Evolutionary conservation across 1,140 invertebrate genomes (phyloP).

Genomic region (Lanistes nyassanus): DNA sequence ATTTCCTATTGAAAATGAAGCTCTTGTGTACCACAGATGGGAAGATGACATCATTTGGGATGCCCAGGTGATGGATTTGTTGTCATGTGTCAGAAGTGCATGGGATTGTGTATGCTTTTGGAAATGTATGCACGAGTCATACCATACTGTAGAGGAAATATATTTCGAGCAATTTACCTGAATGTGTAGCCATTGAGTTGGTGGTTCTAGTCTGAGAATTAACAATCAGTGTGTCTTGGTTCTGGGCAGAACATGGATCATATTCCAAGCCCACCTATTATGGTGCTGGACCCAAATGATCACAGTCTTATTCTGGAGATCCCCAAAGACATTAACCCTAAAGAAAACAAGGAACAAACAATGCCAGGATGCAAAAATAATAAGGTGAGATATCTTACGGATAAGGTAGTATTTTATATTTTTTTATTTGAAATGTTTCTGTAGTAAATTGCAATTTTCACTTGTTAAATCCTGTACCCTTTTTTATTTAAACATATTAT

Average conservation of each 20-base stretch:
- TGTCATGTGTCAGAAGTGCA: too few species aligned
- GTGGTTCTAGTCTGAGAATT: too few species aligned
- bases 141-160: too few species aligned
- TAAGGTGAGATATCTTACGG: constrained; percentile 50
- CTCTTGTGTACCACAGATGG: constrained; percentile 94
- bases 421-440: background rate
- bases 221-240: background rate
- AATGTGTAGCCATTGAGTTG: too few species aligned
- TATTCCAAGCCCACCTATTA: constrained; percentile 91
- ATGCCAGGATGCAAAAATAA: constrained; percentile 65
- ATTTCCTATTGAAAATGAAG: constrained; percentile 97
- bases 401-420: background rate
- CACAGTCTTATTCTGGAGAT: constrained; percentile 97
- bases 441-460: background rate
- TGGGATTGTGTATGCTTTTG: too few species aligned
- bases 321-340: constrained; percentile 69
- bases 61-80: constrained; percentile 71
- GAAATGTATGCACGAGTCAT: too few species aligned
- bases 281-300: constrained; percentile 97
- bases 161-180: too few species aligned
- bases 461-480: background rate
- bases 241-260: constrained; percentile 77
- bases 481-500: background rate
- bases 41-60: constrained; percentile 99
- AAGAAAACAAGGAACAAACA: constrained; percentile 29